Conservation (phyloP, 2,888 invertebrate genomes). For the Encarsia formosa region DNA sequence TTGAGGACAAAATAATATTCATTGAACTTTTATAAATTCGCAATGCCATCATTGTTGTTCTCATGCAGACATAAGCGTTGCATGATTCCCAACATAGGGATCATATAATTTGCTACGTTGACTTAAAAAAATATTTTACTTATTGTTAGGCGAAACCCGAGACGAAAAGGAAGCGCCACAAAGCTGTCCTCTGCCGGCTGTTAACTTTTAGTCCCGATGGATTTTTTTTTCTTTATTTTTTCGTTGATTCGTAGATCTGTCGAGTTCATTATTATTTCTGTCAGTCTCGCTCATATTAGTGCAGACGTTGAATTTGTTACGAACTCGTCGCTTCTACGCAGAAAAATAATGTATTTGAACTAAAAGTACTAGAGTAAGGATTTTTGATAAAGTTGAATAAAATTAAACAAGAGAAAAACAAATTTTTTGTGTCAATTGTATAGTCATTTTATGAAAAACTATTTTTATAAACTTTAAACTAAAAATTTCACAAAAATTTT, state of each 20-base stretch:
- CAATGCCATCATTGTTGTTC: conserved; percentile 3
- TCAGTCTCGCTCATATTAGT: conserved; percentile 13
- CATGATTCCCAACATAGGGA: conserved; percentile 31
- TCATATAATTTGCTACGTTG: conserved; percentile 37
- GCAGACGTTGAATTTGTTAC: conserved; percentile 15
- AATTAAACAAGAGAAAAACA: too few relatives aligned
- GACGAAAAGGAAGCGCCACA: conserved; percentile 33
- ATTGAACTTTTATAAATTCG: not conserved
- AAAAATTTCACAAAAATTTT: too few relatives aligned
- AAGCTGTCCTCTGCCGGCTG: not conserved
- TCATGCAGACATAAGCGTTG: conserved; percentile 34
- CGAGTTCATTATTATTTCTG: conserved; percentile 13
- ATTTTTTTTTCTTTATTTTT: conserved; percentile 1
- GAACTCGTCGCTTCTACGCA: conserved; percentile 6
- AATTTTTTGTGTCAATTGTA: too few relatives aligned
- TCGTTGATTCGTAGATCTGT: not conserved
- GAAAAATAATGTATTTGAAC: not conserved
- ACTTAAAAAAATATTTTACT: conserved; percentile 21
- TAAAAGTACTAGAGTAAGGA: not conserved
- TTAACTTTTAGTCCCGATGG: too few relatives aligned
- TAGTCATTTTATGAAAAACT: too few relatives aligned
- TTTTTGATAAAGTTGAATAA: too few relatives aligned
- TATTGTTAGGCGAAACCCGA: conserved; percentile 31
- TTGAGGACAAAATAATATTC: not conserved
- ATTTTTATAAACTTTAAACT: too few relatives aligned